Evolutionary conservation across 2,113 vertebrate species (phyloP).

Genomic region (Cinclus mexicanus): DNA sequence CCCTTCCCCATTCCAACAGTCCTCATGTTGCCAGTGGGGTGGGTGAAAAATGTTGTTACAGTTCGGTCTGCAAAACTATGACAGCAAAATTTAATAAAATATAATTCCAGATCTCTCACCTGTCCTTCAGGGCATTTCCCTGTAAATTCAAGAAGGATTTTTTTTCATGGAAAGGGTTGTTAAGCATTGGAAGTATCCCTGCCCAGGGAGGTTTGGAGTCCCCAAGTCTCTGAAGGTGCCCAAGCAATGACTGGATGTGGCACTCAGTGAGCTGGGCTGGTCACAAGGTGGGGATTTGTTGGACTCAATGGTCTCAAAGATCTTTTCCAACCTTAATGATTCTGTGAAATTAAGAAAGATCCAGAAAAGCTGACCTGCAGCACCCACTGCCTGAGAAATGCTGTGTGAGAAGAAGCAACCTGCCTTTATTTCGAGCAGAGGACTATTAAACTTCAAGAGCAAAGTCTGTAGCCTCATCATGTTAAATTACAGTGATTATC

Average conservation of each 20-base stretch:
- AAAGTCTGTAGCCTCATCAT: not conserved
- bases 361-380: not conserved
- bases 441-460: not conserved
- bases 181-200: not conserved
- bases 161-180: not conserved
- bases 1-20: not conserved
- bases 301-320: not conserved
- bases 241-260: not conserved
- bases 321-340: not conserved
- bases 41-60: not conserved
- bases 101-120: not conserved
- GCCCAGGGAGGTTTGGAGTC: not conserved
- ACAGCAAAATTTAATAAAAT: not conserved
- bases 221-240: not conserved
- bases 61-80: not conserved
- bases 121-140: not conserved
- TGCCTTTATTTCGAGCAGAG: not conserved
- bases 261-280: not conserved
- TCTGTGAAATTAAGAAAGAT: not conserved
- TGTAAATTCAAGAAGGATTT: not conserved
- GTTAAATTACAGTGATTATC: not conserved
- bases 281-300: not conserved
- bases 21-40: not conserved
- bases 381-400: not conserved
- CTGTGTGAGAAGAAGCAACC: not conserved